Evolutionary conservation across 1,140 invertebrate species (phyloP).

Genomic region (Galendromus occidentalis): DNA sequence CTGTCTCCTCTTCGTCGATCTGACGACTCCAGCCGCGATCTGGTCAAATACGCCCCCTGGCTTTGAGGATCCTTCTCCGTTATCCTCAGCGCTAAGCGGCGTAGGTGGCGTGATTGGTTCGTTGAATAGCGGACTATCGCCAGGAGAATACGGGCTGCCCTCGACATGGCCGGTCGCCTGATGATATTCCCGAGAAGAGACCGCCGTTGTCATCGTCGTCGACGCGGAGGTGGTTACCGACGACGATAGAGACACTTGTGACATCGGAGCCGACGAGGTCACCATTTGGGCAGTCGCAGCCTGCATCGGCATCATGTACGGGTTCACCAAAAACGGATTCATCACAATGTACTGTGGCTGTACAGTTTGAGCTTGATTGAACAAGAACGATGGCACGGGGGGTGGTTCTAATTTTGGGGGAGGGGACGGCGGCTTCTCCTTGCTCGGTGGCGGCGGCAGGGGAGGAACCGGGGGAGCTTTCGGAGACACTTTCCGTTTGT

Average conservation of each 20-base stretch:
- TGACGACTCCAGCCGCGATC: background rate
- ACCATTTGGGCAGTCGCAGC: slow-evolving; percentile 16
- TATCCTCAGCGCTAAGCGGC: slow-evolving; percentile 2
- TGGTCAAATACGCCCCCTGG: slow-evolving; percentile 2
- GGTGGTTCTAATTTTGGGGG: background rate
- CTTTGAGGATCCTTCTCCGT: background rate
- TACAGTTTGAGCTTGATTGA: background rate
- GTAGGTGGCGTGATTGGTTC: slow-evolving; percentile 1
- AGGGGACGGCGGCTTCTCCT: background rate
- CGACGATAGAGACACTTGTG: slow-evolving; percentile 16
- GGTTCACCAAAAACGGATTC: background rate
- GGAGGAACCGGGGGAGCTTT: background rate
- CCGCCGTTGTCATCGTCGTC: background rate
- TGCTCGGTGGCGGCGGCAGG: background rate
- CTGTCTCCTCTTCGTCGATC: background rate
- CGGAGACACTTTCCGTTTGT: background rate
- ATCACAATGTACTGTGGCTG: background rate
- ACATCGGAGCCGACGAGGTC: slow-evolving; percentile 22
- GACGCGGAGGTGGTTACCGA: slow-evolving; percentile 16
- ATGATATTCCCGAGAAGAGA: background rate
- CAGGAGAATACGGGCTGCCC: slow-evolving; percentile 8
- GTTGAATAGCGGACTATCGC: slow-evolving; percentile 4
- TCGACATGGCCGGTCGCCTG: background rate
- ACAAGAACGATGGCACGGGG: slow-evolving; percentile 2
- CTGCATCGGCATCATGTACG: background rate